Evolutionary conservation across 2,888 invertebrate species (phyloP).

Genomic region (Timema podura): DNA sequence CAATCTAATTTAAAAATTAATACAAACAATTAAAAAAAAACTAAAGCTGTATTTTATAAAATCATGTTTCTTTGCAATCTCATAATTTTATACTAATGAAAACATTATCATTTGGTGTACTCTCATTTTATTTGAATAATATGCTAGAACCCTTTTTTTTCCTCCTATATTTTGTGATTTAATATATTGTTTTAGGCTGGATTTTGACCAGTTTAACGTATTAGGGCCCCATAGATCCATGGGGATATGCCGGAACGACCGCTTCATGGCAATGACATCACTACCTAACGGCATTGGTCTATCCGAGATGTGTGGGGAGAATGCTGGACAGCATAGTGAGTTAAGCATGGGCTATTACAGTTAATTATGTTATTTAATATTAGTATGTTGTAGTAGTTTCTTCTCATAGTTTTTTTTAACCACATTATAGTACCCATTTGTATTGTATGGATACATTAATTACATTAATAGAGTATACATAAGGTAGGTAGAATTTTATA

Average conservation of each 20-base stretch:
- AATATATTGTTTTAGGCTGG: slow-evolving; percentile 43
- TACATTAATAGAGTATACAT: no score
- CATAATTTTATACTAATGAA: no score
- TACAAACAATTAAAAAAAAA: not conserved
- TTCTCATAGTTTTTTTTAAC: no score
- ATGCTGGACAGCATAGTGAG: slow-evolving; percentile 59
- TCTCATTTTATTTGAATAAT: no score
- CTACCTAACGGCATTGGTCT: slow-evolving; percentile 35
- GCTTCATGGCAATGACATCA: slow-evolving; percentile 24
- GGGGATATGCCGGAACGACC: slow-evolving; percentile 26
- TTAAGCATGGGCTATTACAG: slow-evolving; percentile 24
- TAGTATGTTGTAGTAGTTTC: no score
- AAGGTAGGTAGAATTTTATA: no score
- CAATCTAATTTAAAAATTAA: not conserved
- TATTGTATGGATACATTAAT: no score
- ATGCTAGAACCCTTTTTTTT: not conserved
- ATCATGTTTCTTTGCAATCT: not conserved
- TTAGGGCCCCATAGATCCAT: slow-evolving; percentile 43
- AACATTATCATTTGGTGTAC: no score
- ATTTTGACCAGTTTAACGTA: slow-evolving; percentile 54
- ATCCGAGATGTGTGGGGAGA: slow-evolving; percentile 59
- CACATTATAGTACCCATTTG: no score
- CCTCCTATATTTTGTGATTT: not conserved
- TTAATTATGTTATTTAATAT: no score
- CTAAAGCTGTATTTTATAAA: not conserved